These are phyloP conservation scores for Cotesia chilonis DNA, from an alignment of 1,140 invertebrate species.

Conservation along the genomic window DNA sequence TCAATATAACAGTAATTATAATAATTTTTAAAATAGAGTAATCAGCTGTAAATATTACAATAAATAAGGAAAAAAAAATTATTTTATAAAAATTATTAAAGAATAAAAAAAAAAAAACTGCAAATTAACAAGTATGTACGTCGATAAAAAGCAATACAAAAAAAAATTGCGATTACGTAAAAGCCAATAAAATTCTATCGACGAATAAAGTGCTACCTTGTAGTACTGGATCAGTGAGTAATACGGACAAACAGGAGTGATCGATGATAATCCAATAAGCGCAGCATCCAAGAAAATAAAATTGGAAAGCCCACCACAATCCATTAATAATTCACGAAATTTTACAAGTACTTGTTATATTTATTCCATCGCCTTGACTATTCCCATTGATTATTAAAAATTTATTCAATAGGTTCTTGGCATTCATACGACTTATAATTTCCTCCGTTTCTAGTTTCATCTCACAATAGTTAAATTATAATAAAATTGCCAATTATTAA, in stretches of 20 bases:
- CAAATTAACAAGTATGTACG: neutral
- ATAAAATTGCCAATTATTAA: no score
- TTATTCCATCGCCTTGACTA: conserved; percentile 17
- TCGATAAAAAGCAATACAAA: conserved; percentile 9
- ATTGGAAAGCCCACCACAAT: conserved; percentile 37
- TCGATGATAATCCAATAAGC: conserved; percentile 32
- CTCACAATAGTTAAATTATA: no score
- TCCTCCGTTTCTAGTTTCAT: no score
- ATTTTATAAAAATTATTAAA: neutral
- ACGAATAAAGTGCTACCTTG: conserved; percentile 48
- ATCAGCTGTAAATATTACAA: conserved; percentile 4
- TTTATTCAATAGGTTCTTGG: neutral
- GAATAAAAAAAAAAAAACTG: neutral
- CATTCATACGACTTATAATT: neutral
- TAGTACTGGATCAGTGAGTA: conserved; percentile 47
- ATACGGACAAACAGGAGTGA: conserved; percentile 33
- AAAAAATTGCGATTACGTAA: conserved; percentile 19
- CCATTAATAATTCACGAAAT: conserved; percentile 29
- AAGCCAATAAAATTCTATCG: conserved; percentile 24
- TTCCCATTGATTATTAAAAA: conserved; percentile 9
- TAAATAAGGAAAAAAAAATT: conserved; percentile 6
- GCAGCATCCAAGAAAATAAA: conserved; percentile 41
- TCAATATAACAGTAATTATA: conserved; percentile 11
- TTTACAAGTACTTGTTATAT: conserved; percentile 13
- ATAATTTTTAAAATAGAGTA: conserved; percentile 22